Conservation (phyloP, 2,888 invertebrate genomes). For the Cabera pusaria region DNA sequence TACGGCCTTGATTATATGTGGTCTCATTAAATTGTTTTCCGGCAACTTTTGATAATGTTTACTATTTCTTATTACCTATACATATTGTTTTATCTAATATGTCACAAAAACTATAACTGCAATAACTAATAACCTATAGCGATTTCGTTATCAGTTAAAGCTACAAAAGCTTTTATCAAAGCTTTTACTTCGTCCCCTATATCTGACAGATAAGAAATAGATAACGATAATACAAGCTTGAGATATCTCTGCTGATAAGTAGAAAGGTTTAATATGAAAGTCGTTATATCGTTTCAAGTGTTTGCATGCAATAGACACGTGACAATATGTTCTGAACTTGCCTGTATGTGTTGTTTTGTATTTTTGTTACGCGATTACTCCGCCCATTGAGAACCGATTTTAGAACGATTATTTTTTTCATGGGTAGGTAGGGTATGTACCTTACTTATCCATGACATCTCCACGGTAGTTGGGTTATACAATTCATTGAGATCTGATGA, state of each 20-base stretch:
- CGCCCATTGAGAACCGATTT: too few relatives aligned
- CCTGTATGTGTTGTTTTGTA: too few relatives aligned
- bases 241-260: constrained; percentile 54
- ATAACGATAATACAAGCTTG: constrained; percentile 74
- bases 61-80: neutral
- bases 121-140: too few relatives aligned
- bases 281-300: constrained; percentile 67
- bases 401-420: too few relatives aligned
- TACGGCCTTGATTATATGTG: too few relatives aligned
- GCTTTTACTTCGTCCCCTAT: constrained; percentile 70
- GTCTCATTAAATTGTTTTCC: too few relatives aligned
- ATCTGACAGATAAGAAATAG: constrained; percentile 71
- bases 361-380: too few relatives aligned
- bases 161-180: constrained; percentile 58
- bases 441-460: too few relatives aligned
- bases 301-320: constrained; percentile 53
- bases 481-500: too few relatives aligned
- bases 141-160: constrained; percentile 22
- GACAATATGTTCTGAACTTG: constrained; percentile 40
- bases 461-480: too few relatives aligned
- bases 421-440: too few relatives aligned
- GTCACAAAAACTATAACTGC: constrained; percentile 6
- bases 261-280: constrained; percentile 70
- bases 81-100: too few relatives aligned
- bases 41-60: constrained; percentile 1